Base-by-base conservation (phyloP, 2,888 invertebrate genomes). In the Chaetogeoica ovagalla region DNA sequence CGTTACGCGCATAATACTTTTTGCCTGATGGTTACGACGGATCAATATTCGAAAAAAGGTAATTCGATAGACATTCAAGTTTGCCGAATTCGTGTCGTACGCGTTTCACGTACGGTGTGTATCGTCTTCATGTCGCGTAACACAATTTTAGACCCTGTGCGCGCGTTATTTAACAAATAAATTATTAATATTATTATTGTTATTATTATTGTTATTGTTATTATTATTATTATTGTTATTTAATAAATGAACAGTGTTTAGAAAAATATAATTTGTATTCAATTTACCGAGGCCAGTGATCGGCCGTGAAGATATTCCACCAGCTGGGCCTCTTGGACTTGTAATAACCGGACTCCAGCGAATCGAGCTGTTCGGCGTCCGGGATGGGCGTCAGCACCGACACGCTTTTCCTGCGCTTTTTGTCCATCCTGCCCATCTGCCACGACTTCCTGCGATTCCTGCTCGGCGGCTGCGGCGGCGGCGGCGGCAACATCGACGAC, bases 281-380 rank as follows among this genome's bases (percentile, higher is more conserved):
- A 30, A 83, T 76, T 77, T 82, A 83, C 83, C 82, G 81, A 1
- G 81, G 73, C 82, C 82, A 82, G 60, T 83, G 81, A 84, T 94
- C 94, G 72, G 93, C 92, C 8, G 70, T 30, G 86, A 94, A 94
- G 83, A 94, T 93, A 86, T 94, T 94, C 94, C 94, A 95, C 94
- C 94, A 95, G 60, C 94, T 94, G 60, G 92, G 91, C 82, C 94
- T 88, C 86, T 94, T 94, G 86, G 93, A 91, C 48, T 91, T 87
- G 85, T 88, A 89, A 85, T 57, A 87, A 82, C 84, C 86, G 83
- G 86, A 88, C 84, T 85, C 87, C 83, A 75, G 71, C 30, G 82
- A 77, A 2, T 81, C 82, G 15, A 81, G 71, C 19, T 82, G 81
- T 39, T 82, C 81, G 63, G 68, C 69, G 91, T 83, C 94, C 88